Percentiles rank a stretch among this genome's conserved stretches.
Conservation (phyloP, 2,113 vertebrate genomes). For the Cynocephalus volans region DNA sequence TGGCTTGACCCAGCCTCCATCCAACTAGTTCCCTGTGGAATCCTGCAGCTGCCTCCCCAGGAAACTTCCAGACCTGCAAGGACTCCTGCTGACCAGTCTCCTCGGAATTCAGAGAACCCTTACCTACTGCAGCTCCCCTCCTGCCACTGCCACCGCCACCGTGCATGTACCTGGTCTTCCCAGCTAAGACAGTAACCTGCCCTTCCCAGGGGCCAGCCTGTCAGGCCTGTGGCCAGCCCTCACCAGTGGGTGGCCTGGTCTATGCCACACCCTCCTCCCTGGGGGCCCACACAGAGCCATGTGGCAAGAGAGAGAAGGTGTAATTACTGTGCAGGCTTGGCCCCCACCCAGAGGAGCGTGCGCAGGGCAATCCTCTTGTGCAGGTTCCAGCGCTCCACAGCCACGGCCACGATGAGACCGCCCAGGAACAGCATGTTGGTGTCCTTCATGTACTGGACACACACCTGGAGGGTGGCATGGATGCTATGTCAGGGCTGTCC, state of each 20-base stretch:
- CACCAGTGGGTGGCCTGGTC: neutral
- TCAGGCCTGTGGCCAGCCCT: neutral
- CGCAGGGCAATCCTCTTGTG: conserved; percentile 97
- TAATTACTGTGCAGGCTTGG: conserved; percentile 95
- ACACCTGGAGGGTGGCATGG: conserved; percentile 90
- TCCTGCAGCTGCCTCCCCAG: neutral
- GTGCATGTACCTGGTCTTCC: neutral
- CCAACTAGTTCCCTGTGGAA: neutral
- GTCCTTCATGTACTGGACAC: conserved; percentile 97
- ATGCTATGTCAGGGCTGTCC: neutral
- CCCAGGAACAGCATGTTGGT: conserved; percentile 97
- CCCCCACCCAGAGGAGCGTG: conserved; percentile 94
- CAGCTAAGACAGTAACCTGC: neutral
- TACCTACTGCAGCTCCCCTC: neutral
- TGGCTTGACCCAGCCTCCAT: neutral
- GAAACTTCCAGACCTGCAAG: neutral
- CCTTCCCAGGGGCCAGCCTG: neutral
- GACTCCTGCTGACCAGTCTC: neutral
- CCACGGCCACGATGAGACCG: conserved; percentile 95
- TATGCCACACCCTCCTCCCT: neutral
- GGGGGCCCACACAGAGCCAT: neutral
- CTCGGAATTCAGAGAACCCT: neutral
- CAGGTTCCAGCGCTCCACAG: conserved; percentile 97
- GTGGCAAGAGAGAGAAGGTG: neutral
- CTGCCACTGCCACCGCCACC: no score